phyloP scores from a whole-genome alignment of 1,140 invertebrate species.

The Pogonomyrmex barbatus region DNA sequence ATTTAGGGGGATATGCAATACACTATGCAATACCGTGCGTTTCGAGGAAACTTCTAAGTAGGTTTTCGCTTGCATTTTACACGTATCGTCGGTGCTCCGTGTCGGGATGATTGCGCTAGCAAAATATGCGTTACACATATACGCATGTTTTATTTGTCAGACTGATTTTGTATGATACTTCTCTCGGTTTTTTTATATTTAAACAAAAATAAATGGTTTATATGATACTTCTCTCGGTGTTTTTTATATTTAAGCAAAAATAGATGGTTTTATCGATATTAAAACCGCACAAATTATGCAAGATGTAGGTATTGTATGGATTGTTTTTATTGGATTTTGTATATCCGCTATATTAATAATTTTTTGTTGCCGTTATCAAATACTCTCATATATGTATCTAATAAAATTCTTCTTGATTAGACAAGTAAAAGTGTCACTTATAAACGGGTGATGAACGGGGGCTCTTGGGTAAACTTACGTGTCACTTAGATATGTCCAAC shows the following conservation, averaged over 20 bases:
- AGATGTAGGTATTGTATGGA: no score
- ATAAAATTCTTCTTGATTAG: no score
- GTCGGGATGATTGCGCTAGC: slow-evolving; percentile 47
- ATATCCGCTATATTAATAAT: no score
- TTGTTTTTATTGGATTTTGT: no score
- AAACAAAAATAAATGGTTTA: slow-evolving; percentile 10
- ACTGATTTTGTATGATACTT: slow-evolving; percentile 24
- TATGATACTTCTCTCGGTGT: neutral
- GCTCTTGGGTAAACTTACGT: no score
- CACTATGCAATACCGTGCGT: slow-evolving; percentile 55
- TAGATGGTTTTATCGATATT: neutral
- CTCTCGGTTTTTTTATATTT: neutral
- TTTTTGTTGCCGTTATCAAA: no score
- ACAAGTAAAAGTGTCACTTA: no score
- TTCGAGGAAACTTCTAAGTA: slow-evolving; percentile 63
- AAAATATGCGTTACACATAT: neutral
- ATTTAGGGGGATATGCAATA: slow-evolving; percentile 17
- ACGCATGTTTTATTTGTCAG: neutral
- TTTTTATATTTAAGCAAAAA: slow-evolving; percentile 1
- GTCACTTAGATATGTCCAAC: no score
- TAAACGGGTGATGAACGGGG: no score
- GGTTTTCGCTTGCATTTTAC: slow-evolving; percentile 40
- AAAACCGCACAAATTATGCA: no score
- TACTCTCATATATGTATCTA: no score
- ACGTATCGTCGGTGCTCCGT: slow-evolving; percentile 37